Conservation (phyloP, 2,113 vertebrate genomes). For the Notarius lentiginosus region DNA sequence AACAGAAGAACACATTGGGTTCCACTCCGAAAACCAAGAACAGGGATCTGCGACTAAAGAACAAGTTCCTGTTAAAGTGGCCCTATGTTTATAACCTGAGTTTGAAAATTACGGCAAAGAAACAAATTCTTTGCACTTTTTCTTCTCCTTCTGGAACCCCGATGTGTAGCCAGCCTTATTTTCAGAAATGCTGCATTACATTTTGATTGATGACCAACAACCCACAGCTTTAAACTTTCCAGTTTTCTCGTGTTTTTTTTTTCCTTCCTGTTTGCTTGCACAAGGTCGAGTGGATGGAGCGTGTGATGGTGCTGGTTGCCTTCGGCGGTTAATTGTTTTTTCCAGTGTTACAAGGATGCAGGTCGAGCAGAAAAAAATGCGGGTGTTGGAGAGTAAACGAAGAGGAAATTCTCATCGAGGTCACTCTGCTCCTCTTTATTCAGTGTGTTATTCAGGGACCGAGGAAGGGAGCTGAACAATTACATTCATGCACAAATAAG, state of each 20-base stretch:
- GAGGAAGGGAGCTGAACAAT: background rate
- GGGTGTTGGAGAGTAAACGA: conserved; percentile 5
- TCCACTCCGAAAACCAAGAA: no score
- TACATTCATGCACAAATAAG: background rate
- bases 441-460: conserved; percentile 4
- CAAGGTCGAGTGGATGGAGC: conserved; percentile 28
- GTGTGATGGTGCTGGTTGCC: background rate
- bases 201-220: conserved; percentile 36
- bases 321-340: conserved; percentile 34
- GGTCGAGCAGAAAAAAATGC: conserved; percentile 22
- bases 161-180: background rate
- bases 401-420: conserved; percentile 11
- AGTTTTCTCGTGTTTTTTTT: conserved; percentile 2
- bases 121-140: background rate
- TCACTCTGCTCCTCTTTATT: conserved; percentile 16
- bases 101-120: background rate
- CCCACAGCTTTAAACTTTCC: background rate
- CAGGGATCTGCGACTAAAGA: no score
- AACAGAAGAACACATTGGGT: no score
- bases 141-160: background rate
- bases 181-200: background rate
- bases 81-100: no score
- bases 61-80: no score
- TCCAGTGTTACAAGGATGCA: conserved; percentile 47
- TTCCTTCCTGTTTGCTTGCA: conserved; percentile 15